phyloP scores from a whole-genome alignment of 2,113 vertebrate species.

The Dissostichus mawsoni region DNA sequence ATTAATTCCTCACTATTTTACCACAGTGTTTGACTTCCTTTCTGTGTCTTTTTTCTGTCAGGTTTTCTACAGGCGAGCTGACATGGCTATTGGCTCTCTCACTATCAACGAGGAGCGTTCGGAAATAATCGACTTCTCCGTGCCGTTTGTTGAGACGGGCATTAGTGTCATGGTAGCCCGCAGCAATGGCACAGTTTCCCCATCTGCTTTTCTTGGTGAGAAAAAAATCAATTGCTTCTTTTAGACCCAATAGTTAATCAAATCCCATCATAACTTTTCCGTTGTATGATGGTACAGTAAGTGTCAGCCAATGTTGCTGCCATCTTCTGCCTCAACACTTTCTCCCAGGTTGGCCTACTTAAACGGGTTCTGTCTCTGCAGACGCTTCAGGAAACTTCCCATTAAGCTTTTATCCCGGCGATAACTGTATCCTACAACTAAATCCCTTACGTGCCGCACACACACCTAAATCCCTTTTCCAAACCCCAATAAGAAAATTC shows the following conservation, averaged over 20 bases:
- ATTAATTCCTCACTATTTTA: neutral
- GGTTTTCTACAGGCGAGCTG: constrained; percentile 96
- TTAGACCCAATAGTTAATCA: neutral
- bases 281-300: neutral
- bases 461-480: constrained; percentile 63
- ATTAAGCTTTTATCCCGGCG: constrained; percentile 69
- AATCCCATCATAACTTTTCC: constrained; percentile 6
- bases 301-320: neutral
- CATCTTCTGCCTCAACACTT: constrained; percentile 10
- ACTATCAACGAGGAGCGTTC: constrained; percentile 99
- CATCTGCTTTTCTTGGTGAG: constrained; percentile 95
- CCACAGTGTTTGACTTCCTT: neutral
- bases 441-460: constrained; percentile 51
- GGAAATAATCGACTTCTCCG: constrained; percentile 96
- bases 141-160: constrained; percentile 98
- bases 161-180: constrained; percentile 99
- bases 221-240: constrained; percentile 41
- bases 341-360: constrained; percentile 71
- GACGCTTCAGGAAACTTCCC: constrained; percentile 67
- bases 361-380: constrained; percentile 53
- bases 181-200: constrained; percentile 97
- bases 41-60: constrained; percentile 61
- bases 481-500: constrained; percentile 55
- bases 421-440: constrained; percentile 65
- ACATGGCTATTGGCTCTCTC: constrained; percentile 98